Conservation (phyloP, 2,113 vertebrate genomes). For the Orthonyx spaldingii region DNA sequence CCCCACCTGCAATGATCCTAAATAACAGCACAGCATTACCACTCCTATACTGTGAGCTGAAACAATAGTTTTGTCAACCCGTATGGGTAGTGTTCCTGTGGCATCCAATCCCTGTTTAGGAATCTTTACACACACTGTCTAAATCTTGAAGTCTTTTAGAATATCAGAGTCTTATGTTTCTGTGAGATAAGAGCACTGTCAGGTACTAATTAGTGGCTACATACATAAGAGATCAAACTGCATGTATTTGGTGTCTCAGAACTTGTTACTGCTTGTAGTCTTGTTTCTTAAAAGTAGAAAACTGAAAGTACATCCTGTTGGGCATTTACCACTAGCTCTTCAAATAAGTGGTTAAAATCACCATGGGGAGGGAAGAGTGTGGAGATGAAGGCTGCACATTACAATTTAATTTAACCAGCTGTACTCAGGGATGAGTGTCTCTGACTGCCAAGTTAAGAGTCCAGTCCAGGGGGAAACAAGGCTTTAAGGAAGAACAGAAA, state of each 20-base stretch:
- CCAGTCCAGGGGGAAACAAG: not conserved
- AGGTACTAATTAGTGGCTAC: not conserved
- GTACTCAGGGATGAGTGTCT: not conserved
- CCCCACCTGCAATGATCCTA: not conserved
- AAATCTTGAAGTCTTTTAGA: not conserved
- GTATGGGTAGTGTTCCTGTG: not conserved
- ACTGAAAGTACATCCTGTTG: not conserved
- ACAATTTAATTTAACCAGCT: not conserved
- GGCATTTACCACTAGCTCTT: not conserved
- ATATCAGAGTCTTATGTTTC: not conserved
- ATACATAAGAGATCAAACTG: not conserved
- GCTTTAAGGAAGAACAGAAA: not conserved
- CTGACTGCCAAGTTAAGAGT: not conserved
- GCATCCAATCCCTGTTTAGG: not conserved
- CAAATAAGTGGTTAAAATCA: not conserved
- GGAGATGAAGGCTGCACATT: not conserved
- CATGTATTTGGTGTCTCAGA: not conserved
- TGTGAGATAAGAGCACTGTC: not conserved
- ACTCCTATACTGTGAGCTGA: not conserved
- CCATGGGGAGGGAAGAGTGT: rapidly evolving
- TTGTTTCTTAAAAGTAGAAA: not conserved
- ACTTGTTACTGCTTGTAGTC: not conserved
- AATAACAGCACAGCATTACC: not conserved
- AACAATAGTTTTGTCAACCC: not conserved
- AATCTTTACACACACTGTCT: not conserved